phyloP scores from a whole-genome alignment of 2,113 vertebrate species.

The Eidolon helvum region DNA sequence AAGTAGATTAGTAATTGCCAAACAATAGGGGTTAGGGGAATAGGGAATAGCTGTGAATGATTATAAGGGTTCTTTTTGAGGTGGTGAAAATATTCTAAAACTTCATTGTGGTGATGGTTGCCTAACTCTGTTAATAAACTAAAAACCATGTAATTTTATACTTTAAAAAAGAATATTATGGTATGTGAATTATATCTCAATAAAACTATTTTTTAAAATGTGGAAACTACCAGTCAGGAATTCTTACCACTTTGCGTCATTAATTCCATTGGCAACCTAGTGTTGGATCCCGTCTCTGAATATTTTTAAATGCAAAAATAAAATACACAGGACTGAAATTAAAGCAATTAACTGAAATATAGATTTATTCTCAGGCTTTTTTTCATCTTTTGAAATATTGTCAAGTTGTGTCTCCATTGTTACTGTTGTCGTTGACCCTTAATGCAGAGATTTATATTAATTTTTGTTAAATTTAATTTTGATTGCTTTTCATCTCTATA shows the following conservation, averaged over 20 bases:
- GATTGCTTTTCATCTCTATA: not conserved
- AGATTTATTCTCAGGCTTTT: not conserved
- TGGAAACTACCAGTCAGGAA: not conserved
- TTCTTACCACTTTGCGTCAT: not conserved
- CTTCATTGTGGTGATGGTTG: not conserved
- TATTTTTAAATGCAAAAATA: not conserved
- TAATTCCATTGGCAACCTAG: not conserved
- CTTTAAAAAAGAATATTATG: not conserved
- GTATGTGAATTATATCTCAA: not conserved
- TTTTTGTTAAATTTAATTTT: not conserved
- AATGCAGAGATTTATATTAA: not conserved
- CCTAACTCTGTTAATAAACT: not conserved
- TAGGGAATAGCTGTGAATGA: not conserved
- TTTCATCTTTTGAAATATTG: not conserved
- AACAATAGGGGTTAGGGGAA: too few species aligned
- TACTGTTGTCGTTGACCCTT: not conserved
- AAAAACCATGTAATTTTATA: not conserved
- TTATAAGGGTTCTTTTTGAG: not conserved
- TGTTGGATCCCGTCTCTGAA: not conserved
- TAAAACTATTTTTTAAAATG: not conserved
- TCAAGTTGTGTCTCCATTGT: not conserved
- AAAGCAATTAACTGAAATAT: not conserved
- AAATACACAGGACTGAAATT: not conserved
- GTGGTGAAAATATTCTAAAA: not conserved
- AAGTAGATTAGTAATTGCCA: not conserved